Conservation (phyloP, 2,888 invertebrate genomes). For the Notodonta ziczac region DNA sequence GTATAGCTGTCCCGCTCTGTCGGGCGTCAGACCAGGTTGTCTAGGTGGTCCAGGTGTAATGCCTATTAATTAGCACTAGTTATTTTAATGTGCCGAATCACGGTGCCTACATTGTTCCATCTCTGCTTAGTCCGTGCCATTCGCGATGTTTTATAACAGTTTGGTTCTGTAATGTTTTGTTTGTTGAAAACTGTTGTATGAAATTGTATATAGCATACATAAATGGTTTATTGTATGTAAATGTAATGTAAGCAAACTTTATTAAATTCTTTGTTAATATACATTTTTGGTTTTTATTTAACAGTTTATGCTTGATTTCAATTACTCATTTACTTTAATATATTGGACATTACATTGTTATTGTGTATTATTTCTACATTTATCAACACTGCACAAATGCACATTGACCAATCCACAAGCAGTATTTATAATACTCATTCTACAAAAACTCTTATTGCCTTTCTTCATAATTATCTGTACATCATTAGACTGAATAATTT, state of each 20-base stretch:
- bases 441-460: too few species aligned
- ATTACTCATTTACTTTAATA: too few species aligned
- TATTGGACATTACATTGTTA: too few species aligned
- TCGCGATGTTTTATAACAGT: constrained; percentile 10
- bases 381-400: too few species aligned
- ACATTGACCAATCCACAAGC: too few species aligned
- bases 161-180: constrained; percentile 30
- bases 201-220: constrained; percentile 63
- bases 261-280: constrained; percentile 81
- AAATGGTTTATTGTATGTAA: constrained; percentile 56
- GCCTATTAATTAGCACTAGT: neutral
- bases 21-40: too few species aligned
- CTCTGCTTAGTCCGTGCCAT: constrained; percentile 28
- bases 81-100: constrained; percentile 12
- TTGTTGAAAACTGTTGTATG: constrained; percentile 50
- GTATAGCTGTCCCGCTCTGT: constrained; percentile 6
- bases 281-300: constrained; percentile 37
- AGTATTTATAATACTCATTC: too few species aligned
- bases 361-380: too few species aligned
- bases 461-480: too few species aligned
- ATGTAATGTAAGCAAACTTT: constrained; percentile 72
- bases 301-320: too few species aligned
- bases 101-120: constrained; percentile 35
- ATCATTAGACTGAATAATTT: too few species aligned
- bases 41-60: too few species aligned